These are phyloP conservation scores for Phrynosoma platyrhinos DNA, from an alignment of 2,113 vertebrate genomes.

Conservation along the genomic window DNA sequence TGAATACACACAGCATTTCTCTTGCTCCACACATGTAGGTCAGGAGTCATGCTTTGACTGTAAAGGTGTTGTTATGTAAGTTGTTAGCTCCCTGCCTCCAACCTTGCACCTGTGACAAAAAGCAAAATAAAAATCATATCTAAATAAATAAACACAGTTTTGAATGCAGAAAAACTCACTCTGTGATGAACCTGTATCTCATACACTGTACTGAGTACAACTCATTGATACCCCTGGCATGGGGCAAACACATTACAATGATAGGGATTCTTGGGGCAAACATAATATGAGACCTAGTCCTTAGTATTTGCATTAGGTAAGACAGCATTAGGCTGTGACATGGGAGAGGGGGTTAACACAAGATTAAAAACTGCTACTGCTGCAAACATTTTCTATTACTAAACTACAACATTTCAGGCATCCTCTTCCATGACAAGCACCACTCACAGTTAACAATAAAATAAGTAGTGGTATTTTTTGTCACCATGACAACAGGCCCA, in stretches of 20 bases:
- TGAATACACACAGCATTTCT: not conserved
- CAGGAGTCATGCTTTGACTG: not conserved
- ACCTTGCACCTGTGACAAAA: not conserved
- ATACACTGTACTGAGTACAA: too few relatives aligned
- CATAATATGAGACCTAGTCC: too few relatives aligned
- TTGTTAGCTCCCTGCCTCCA: too few relatives aligned
- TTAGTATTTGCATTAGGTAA: too few relatives aligned
- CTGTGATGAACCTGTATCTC: not conserved
- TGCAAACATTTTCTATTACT: not conserved
- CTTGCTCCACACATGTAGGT: not conserved
- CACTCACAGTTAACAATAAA: not conserved
- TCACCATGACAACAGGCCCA: conserved; percentile 64
- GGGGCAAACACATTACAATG: too few relatives aligned
- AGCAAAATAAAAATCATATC: not conserved
- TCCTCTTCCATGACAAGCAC: not conserved
- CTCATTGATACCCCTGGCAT: too few relatives aligned
- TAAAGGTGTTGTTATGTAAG: not conserved
- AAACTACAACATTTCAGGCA: not conserved
- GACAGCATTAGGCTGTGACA: too few relatives aligned
- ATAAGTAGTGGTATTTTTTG: conserved; percentile 33
- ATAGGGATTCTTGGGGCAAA: too few relatives aligned
- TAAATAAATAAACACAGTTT: not conserved
- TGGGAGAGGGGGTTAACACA: not conserved
- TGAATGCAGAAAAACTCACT: not conserved
- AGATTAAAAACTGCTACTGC: too few relatives aligned